Evolutionary conservation across 2,113 vertebrate genomes (phyloP).

Genomic region (Leucosticte australis): DNA sequence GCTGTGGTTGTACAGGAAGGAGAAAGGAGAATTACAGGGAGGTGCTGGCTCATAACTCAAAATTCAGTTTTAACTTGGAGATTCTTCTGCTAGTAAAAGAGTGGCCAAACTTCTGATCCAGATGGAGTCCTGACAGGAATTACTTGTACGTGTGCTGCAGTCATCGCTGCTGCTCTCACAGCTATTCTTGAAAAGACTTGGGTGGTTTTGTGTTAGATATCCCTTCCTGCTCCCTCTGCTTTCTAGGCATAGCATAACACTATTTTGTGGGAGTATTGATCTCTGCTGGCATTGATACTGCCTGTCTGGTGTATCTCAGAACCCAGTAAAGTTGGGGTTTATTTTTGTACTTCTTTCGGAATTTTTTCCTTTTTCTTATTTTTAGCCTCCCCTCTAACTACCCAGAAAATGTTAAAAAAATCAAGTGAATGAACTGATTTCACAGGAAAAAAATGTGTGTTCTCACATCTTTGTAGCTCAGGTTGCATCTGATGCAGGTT

Average conservation of each 20-base stretch:
- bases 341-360: not conserved
- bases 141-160: conserved; percentile 14
- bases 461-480: not conserved
- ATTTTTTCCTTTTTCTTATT: not conserved
- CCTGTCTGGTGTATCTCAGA: conserved; percentile 48
- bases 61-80: not conserved
- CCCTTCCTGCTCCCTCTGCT: conserved; percentile 68
- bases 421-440: not conserved
- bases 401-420: not conserved
- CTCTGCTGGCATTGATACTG: conserved; percentile 34
- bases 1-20: not conserved
- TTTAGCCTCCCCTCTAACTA: not conserved
- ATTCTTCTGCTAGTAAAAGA: not conserved
- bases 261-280: conserved; percentile 62
- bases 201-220: conserved; percentile 44
- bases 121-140: conserved; percentile 37
- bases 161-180: not conserved
- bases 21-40: not conserved
- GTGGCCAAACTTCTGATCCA: conserved; percentile 6
- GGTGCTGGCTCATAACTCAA: not conserved
- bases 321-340: not conserved
- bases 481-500: not conserved
- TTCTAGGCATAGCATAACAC: conserved; percentile 65
- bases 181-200: conserved; percentile 32
- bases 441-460: not conserved